phyloP scores from a whole-genome alignment of 1,140 invertebrate species.

The Meloidogyne hapla region DNA sequence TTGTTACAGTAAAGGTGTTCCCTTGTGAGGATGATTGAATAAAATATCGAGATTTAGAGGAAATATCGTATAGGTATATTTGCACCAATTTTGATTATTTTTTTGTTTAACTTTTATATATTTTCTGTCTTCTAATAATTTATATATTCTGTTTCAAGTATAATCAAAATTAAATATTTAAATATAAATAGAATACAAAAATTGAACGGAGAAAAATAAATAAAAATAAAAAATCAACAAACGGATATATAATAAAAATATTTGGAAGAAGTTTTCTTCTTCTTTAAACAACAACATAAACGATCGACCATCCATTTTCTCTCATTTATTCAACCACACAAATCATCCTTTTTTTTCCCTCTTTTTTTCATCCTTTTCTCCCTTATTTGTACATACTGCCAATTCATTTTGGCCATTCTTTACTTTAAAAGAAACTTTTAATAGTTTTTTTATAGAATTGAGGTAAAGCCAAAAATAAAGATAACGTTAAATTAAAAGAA shows the following conservation, averaged over 20 bases:
- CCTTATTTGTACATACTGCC: conserved; percentile 15
- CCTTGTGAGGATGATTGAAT: no score
- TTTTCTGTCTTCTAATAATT: no score
- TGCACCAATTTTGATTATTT: no score
- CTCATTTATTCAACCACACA: neutral
- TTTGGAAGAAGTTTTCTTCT: neutral
- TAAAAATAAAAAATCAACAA: neutral
- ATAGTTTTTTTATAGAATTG: conserved; percentile 3
- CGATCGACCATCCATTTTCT: conserved; percentile 13
- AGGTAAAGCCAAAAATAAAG: neutral
- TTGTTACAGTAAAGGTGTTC: no score
- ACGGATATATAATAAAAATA: neutral
- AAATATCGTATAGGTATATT: no score
- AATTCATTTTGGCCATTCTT: conserved; percentile 25
- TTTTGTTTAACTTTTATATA: no score
- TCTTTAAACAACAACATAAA: neutral
- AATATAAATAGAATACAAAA: neutral
- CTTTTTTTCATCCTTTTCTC: neutral
- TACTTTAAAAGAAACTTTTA: neutral
- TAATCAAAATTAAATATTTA: no score
- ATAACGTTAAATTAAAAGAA: neutral
- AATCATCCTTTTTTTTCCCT: neutral
- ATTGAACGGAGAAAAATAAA: neutral
- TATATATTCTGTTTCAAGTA: no score
- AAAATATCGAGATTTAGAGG: no score